Evolutionary conservation across 2,797 vertebrate genomes (phyloP).

Genomic region (Lepilemur septentrionalis): DNA sequence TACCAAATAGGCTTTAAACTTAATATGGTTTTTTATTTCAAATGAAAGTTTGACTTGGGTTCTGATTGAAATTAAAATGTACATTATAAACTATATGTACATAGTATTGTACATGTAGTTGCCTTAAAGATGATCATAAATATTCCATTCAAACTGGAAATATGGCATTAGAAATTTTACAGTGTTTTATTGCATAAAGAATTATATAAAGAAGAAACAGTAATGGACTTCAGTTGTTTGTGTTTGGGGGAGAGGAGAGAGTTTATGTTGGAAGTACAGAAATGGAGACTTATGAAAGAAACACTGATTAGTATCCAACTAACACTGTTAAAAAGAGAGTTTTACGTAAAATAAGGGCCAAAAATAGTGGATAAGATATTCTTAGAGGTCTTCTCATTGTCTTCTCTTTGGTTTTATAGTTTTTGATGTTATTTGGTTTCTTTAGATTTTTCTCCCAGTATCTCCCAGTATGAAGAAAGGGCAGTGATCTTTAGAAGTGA

Average conservation of each 20-base stretch:
- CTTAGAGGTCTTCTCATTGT: neutral
- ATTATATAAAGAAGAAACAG: neutral
- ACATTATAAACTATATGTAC: neutral
- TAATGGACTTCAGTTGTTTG: neutral
- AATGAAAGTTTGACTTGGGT: constrained; percentile 4
- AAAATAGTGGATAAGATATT: neutral
- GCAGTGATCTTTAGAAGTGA: neutral
- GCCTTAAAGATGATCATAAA: constrained; percentile 29
- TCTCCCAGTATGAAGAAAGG: neutral
- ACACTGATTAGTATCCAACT: neutral
- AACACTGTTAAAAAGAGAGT: neutral
- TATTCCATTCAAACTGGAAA: neutral
- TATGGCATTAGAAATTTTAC: neutral
- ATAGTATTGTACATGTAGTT: neutral
- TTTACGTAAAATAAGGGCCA: neutral
- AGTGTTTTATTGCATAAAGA: neutral
- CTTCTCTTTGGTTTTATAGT: constrained; percentile 23
- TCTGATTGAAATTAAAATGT: neutral
- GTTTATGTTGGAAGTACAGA: constrained; percentile 23
- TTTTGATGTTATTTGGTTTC: neutral
- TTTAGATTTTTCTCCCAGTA: constrained; percentile 10
- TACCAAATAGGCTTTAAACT: neutral
- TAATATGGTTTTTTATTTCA: constrained; percentile 55
- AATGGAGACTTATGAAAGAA: neutral
- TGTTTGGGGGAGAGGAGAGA: neutral